phyloP scores from a whole-genome alignment of 2,888 invertebrate species.

The Polylopha cassiicola region DNA sequence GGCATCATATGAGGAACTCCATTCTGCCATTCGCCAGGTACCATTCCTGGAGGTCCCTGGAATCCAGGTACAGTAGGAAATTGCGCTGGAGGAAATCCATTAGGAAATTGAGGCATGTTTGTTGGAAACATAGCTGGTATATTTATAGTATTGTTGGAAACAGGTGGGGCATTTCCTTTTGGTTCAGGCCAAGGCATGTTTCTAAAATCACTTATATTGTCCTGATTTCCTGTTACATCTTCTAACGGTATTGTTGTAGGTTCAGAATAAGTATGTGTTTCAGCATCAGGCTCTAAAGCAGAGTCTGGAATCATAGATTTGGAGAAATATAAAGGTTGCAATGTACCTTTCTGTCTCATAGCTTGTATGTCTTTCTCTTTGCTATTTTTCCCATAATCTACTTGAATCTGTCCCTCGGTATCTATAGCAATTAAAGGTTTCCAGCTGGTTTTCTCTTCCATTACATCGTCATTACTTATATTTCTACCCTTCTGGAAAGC shows the following conservation, averaged over 20 bases:
- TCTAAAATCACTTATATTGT: conserved; percentile 86
- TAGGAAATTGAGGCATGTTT: conserved; percentile 64
- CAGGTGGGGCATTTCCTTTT: conserved; percentile 78
- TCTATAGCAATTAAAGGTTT: conserved; percentile 83
- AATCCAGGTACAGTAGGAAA: conserved; percentile 67
- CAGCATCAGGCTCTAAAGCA: conserved; percentile 90
- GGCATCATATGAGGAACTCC: conserved; percentile 56
- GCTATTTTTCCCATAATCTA: conserved; percentile 86
- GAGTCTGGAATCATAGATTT: conserved; percentile 91
- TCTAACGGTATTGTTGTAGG: conserved; percentile 91
- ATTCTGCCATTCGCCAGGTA: conserved; percentile 60
- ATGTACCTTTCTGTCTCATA: conserved; percentile 88
- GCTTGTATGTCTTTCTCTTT: conserved; percentile 92
- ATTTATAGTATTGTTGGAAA: conserved; percentile 40
- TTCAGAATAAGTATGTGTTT: conserved; percentile 85
- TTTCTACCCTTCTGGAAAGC: conserved; percentile 88
- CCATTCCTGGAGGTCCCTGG: conserved; percentile 53
- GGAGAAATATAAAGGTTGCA: conserved; percentile 89
- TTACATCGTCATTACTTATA: conserved; percentile 84
- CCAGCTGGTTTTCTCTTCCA: conserved; percentile 91
- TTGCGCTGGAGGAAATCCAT: conserved; percentile 64
- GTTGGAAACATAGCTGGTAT: conserved; percentile 69
- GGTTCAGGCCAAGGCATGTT: conserved; percentile 91
- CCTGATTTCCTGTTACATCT: conserved; percentile 89
- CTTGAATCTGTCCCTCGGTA: conserved; percentile 79